Percentiles rank a stretch among this genome's conserved stretches.
Evolutionary conservation across 2,113 vertebrate genomes (phyloP).

Genomic region (Terrapene triunguis): DNA sequence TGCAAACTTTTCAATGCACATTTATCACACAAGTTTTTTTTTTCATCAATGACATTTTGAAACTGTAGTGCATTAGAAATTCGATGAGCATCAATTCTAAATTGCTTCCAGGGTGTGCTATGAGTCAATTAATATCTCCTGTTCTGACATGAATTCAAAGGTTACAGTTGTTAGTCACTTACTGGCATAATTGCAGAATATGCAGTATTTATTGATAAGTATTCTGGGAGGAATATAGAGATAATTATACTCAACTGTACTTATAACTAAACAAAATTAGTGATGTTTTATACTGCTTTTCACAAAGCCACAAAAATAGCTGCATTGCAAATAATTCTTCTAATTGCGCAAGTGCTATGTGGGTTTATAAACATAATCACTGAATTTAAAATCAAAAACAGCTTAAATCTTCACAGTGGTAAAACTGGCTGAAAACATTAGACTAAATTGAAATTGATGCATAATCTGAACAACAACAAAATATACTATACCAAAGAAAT

Average conservation of each 20-base stretch:
- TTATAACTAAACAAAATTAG: conserved; percentile 51
- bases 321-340: conserved; percentile 51
- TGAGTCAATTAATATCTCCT: conserved; percentile 48
- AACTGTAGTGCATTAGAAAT: neutral
- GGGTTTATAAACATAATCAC: conserved; percentile 39
- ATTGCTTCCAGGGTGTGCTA: conserved; percentile 26
- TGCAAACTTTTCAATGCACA: neutral
- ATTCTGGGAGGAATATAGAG: conserved; percentile 27
- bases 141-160: conserved; percentile 37
- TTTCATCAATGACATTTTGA: conserved; percentile 21
- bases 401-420: neutral
- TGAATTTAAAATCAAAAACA: conserved; percentile 19
- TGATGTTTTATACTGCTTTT: conserved; percentile 51
- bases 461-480: neutral
- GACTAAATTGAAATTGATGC: neutral
- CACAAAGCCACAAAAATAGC: conserved; percentile 48
- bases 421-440: neutral
- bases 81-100: conserved; percentile 19
- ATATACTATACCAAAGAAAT: neutral
- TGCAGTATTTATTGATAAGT: conserved; percentile 14
- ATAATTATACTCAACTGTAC: conserved; percentile 46
- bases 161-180: neutral
- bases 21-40: neutral
- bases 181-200: conserved; percentile 21
- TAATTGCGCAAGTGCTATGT: conserved; percentile 41